Percentiles rank a stretch among this genome's conserved stretches.
phyloP scores from a whole-genome alignment of 2,113 vertebrate species.

The Rhadina sibilatrix region DNA sequence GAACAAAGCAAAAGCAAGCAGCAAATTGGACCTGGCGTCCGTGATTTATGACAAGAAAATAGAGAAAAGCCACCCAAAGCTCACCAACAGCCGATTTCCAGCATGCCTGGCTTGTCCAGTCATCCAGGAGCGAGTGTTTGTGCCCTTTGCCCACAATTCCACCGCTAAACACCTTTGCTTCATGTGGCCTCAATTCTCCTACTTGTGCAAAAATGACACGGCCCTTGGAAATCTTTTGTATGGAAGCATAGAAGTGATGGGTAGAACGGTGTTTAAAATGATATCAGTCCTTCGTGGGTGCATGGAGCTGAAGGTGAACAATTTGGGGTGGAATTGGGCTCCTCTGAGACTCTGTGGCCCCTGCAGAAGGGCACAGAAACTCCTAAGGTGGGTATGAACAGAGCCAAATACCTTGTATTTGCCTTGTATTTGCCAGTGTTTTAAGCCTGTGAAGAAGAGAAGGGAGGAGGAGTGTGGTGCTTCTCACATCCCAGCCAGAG shows the following conservation, averaged over 20 bases:
- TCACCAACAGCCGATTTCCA: accelerated
- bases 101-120: accelerated
- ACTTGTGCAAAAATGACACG: accelerated
- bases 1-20: not conserved
- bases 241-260: accelerated
- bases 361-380: accelerated
- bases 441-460: accelerated
- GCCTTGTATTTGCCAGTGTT: accelerated
- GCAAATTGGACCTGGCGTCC: accelerated
- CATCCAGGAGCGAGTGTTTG: accelerated
- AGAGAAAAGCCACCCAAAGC: not conserved
- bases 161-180: not conserved
- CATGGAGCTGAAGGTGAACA: accelerated
- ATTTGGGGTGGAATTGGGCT: not conserved
- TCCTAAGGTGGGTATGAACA: accelerated
- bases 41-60: not conserved
- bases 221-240: not conserved
- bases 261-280: accelerated
- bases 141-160: not conserved
- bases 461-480: accelerated
- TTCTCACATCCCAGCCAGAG: too few species aligned
- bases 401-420: not conserved
- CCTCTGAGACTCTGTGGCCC: accelerated
- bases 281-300: accelerated
- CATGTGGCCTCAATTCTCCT: accelerated